Evolutionary conservation across 2,888 invertebrate species (phyloP), one percentile per base, ranked within the genome.

Genomic region (Metopia argyrocephala): DNA sequence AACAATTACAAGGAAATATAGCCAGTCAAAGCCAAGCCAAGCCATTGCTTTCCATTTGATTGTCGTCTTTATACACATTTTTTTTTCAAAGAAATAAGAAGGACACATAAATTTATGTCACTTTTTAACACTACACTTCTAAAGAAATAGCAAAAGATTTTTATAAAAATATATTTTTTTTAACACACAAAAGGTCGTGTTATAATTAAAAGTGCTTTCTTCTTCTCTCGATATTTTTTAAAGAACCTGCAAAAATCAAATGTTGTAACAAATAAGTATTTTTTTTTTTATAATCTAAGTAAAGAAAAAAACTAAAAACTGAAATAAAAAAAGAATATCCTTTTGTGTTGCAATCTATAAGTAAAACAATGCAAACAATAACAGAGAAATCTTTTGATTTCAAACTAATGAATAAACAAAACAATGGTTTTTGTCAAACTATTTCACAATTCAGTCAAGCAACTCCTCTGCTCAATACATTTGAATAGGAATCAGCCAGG

Each of bases 221-320:
- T 38, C 68, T 20, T 23, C 27, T 62, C 9, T 28, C 50, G 27
- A 27, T 79, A 71, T n/a, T 59, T 45, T 62, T n/a, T 57, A 69
- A 59, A 46, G 52, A 64, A 81, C 76, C 74, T 81, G 80, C 80
- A 74, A 76, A 79, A 80, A 76, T 76, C 64, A 80, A 81, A 81
- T 66, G 52, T 2, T 28, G 62, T 52, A 74, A 65, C 20, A 56
- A 15, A 12, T 9, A 15, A 23, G 31, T 65, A 31, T 23, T 57
- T 25, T 23, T 59, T 27, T 5, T 18, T 57, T 45, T 45, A 15
- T 2, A 12, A 12, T 12, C 9, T 38, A 12, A 15, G 15, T 38
- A 12, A 38, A 3, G 38, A 38, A 9, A 38, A 38, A 12, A 38
- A 38, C 15, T 3, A 9, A 9, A 12, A 38, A 38, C 15, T 3